Evolutionary conservation across 2,113 vertebrate genomes (phyloP), one percentile per base, ranked within the genome.

Genomic region (Epinephelus cyanopodus): DNA sequence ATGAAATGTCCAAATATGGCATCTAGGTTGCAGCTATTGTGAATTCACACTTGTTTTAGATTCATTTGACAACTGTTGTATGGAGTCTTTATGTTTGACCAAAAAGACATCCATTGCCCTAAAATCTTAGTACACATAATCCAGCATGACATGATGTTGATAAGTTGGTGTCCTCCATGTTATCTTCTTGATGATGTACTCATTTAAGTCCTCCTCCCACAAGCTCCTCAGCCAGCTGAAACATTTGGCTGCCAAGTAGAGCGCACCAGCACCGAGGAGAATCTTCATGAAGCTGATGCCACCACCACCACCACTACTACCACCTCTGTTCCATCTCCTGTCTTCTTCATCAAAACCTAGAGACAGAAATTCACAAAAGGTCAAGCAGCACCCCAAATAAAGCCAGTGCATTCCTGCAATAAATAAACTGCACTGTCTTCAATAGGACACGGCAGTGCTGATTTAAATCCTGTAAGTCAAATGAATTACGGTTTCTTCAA

Each of bases 191-290:
- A 2, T 0, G 2, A 57, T 0, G 17, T 33, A 21, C 21, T 71
- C 15, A 3, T 27, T 9, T 12, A 11, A 11, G 47, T 58, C 47
- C 0, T 0, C 14, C 6, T 57, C 14, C 58, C 67, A 37, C 18
- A 27, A 47, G 69, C 50, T 78, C 58, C 74, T 60, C 5, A 86
- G 53, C 29, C 83, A 83, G 50, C 81, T 54, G 42, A 83, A 47
- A 56, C 74, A 78, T 60, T 50, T 90, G 25, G 25, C 83, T 13
- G 73, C 77, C 47, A 90, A 15, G 45, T 47, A 88, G 12, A 90
- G 21, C 1, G 65, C 77, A 37, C 80, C 83, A 27, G 21, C 56
- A 8, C 68, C 4, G 1, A 90, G 74, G 14, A 86, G 50, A 23
- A 74, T 1, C 56, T 33, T 83, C 29, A 70, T 0, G 3, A 87